phyloP scores from a whole-genome alignment of 2,113 vertebrate genomes.

The Colaptes auratus region DNA sequence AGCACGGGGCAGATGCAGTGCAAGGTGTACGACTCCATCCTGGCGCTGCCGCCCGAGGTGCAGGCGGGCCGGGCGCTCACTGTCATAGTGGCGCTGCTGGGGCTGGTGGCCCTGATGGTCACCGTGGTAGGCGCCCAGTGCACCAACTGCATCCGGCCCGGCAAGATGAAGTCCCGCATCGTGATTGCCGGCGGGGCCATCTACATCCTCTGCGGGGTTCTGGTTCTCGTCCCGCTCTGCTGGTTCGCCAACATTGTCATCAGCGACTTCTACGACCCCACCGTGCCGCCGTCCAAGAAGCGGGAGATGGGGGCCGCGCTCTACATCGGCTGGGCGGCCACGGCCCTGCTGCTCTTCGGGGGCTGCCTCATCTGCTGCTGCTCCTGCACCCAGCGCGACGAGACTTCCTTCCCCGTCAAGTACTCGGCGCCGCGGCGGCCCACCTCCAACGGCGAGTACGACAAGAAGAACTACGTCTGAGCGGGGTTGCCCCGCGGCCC shows the following conservation, averaged over 20 bases:
- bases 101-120: constrained; percentile 90
- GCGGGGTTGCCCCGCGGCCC: neutral
- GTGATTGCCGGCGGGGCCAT: constrained; percentile 87
- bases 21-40: constrained; percentile 86
- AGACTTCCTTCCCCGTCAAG: constrained; percentile 86
- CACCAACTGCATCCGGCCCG: constrained; percentile 89
- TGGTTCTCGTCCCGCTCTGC: constrained; percentile 91
- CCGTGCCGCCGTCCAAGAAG: constrained; percentile 84
- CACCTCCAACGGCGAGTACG: constrained; percentile 87
- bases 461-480: constrained; percentile 98
- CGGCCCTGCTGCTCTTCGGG: constrained; percentile 89
- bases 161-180: constrained; percentile 85
- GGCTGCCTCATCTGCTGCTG: constrained; percentile 91
- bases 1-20: constrained; percentile 93
- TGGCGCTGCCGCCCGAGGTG: constrained; percentile 80
- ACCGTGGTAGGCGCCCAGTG: constrained; percentile 94
- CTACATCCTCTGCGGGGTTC: constrained; percentile 87
- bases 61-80: constrained; percentile 93
- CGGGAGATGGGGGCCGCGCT: constrained; percentile 94
- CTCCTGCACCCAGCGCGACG: constrained; percentile 79
- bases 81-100: constrained; percentile 88
- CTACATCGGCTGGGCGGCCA: constrained; percentile 95
- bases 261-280: constrained; percentile 92
- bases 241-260: constrained; percentile 97
- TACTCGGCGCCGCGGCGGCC: constrained; percentile 88